Evolutionary conservation across 2,797 vertebrate species (phyloP).

Genomic region (Premnoplex brunnescens): DNA sequence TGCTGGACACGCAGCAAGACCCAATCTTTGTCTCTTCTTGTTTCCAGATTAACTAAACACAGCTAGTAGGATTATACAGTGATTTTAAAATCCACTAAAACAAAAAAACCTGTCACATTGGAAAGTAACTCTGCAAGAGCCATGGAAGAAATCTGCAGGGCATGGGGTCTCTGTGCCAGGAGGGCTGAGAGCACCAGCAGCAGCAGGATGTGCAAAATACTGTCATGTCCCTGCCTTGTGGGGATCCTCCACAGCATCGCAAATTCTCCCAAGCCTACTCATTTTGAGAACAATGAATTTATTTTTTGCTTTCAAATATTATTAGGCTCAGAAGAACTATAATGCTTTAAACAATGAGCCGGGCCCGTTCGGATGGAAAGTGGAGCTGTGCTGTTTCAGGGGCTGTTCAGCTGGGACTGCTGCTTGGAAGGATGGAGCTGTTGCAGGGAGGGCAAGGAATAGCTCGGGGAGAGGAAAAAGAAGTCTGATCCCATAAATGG

Average conservation of each 20-base stretch:
- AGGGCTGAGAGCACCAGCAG: neutral
- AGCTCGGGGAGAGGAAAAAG: neutral
- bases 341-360: neutral
- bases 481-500: constrained; percentile 1
- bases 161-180: neutral
- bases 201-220: neutral
- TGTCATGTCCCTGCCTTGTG: neutral
- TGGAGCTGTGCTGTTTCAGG: neutral
- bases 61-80: neutral
- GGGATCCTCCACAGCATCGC: neutral
- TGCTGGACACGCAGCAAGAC: neutral
- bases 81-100: neutral
- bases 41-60: neutral
- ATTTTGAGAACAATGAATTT: neutral
- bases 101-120: neutral
- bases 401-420: neutral
- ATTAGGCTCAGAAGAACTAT: neutral
- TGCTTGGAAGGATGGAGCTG: neutral
- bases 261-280: neutral
- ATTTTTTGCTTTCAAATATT: constrained; percentile 17
- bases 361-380: neutral
- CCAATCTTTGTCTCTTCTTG: neutral
- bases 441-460: neutral
- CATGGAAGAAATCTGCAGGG: neutral
- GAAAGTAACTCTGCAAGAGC: neutral